Conservation (phyloP, 2,797 vertebrate genomes). For the Sebastes wilsoni region DNA sequence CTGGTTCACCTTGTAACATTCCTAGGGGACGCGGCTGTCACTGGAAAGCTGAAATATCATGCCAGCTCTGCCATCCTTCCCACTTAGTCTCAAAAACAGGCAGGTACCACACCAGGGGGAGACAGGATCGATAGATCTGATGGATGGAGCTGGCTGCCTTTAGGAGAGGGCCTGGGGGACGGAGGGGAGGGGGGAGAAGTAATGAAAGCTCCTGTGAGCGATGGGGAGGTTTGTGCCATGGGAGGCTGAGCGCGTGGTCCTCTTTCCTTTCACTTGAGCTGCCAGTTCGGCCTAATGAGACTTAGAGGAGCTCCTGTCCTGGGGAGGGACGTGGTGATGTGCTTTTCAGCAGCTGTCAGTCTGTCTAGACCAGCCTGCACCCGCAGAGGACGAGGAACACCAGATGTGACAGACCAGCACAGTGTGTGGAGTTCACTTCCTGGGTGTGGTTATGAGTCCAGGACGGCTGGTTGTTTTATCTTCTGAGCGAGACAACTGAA, state of each 20-base stretch:
- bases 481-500: not conserved
- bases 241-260: conserved; percentile 25
- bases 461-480: not conserved
- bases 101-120: conserved; percentile 65
- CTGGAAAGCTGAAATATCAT: conserved; percentile 71
- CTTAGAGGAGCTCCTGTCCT: conserved; percentile 39
- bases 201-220: conserved; percentile 67
- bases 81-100: conserved; percentile 72
- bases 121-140: conserved; percentile 75
- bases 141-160: conserved; percentile 71
- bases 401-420: not conserved
- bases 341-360: conserved; percentile 40
- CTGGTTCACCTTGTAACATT: conserved; percentile 64
- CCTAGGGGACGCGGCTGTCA: conserved; percentile 57
- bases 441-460: not conserved
- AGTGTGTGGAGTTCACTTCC: not conserved
- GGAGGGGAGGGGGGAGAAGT: conserved; percentile 19
- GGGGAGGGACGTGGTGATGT: conserved; percentile 32
- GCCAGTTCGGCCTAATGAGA: conserved; percentile 68
- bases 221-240: conserved; percentile 42
- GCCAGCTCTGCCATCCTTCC: conserved; percentile 64
- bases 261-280: conserved; percentile 40
- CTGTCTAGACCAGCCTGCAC: not conserved
- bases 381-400: not conserved
- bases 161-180: conserved; percentile 15